Base-by-base conservation (phyloP, 2,888 invertebrate species). In the Chorisops tibialis region DNA sequence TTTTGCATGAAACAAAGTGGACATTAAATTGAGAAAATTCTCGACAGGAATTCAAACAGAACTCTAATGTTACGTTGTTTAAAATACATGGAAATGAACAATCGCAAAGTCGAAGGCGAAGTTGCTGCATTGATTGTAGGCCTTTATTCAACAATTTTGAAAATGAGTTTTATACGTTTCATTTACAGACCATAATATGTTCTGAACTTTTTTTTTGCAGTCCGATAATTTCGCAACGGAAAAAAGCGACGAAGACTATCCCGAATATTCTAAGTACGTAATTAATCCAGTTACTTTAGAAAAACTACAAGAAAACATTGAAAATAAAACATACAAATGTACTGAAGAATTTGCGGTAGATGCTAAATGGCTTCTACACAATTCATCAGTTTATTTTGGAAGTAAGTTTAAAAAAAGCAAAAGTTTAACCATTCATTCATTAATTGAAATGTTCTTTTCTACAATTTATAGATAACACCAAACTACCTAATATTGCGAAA, bases 341-440 rank as follows among this genome's bases (percentile, higher is more conserved):
- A 90, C 93, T 0, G 93, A 93, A 71, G 91, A 92, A 2, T 95
- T 96, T 77, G 81, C 91, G 61, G 88, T 91, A 1, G 96, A 96
- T 76, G 87, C 88, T 7, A 93, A 93, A 75, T 96, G 96, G 96
- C 90, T 97, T 71, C 82, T 92, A 56, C 96, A 96, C 76, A 96
- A 96, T 78, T 91, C 93, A 72, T 87, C 91, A 63, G 88, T 95
- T 66, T 95, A 90, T 74, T 94, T 93, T 80, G 88, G 92, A 71
- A 83, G 94, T 91, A 82, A 83, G 87, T 81, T 39, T 14, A 37
- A 18, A 5, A 49, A 49, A n/a, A 4, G 30, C 30, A 7, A n/a
- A 11, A 9, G 30, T 30, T 30, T 30, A 7, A 24, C 9, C 9
- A 7, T 30, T 2, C 14, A 37, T 21, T 38, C 16, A 50, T 43